Evolutionary conservation across 2,888 invertebrate species (phyloP), one percentile per base, ranked within the genome.

Genomic region (Drosophila siamana): DNA sequence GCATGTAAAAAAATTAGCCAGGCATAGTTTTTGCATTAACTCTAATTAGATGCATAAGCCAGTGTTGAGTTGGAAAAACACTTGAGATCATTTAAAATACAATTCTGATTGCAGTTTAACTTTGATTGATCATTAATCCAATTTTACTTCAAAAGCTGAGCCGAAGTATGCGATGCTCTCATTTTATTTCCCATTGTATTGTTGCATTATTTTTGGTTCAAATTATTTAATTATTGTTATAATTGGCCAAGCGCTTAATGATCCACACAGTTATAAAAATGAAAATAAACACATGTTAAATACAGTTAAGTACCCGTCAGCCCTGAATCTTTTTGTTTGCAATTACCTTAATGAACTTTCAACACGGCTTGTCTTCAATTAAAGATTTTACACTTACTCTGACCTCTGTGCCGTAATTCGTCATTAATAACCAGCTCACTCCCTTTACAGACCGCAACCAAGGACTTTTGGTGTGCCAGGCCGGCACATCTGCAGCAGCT

Each of bases 401-500:
- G 36, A 50, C 30, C 41, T 43, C 24, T 40, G 43, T 0, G 13
- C 44, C 8, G 4, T 13, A 15, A 26, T 15, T 15, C 8, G 4
- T 13, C n/a, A 26, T 15, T 15, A 38, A 38, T 38, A 38, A 38
- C 13, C 36, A 38, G 36, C 9, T 6, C 13, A 15, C 13, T 7
- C 16, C 2, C 16, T 15, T 16, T 44, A 9, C 15, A 94, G 91
- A 93, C 93, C 0, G 92, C 93, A 4, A 90, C 92, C 54, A 91
- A 93, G 59, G 92, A 93, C 61, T 93, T 92, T 74, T 94, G 94
- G 94, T 95, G 95, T 81, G 93, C 94, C 5, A 88, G 93, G 7
- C 94, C 94, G 0, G 73, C 83, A 0, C 80, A 91, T 46, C 91
- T 93, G 66, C 60, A 78, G 40, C 78, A 92, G 60, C 88, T 94